Conservation (phyloP, 1,140 invertebrate genomes). For the Hydropsyche tenuis region DNA sequence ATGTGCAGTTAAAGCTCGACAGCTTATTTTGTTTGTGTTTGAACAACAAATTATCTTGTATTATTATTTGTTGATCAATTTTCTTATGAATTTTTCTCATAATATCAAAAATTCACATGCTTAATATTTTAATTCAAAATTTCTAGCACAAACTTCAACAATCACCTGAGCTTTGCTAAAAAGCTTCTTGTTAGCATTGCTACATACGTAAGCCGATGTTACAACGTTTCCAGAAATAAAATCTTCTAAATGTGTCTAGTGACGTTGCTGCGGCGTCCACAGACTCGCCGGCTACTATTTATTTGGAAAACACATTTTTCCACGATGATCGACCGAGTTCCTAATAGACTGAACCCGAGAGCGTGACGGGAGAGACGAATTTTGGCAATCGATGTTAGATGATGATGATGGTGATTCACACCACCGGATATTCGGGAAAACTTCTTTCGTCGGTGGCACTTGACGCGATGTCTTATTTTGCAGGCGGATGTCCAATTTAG, state of each 20-base stretch:
- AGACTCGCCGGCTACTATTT: neutral
- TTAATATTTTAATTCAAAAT: too few relatives aligned
- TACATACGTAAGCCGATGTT: neutral
- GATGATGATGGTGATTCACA: neutral
- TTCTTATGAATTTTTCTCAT: too few relatives aligned
- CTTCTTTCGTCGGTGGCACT: neutral
- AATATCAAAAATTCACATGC: too few relatives aligned
- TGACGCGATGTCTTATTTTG: neutral
- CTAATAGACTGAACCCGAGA: neutral
- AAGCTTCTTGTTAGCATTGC: neutral
- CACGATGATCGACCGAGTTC: neutral
- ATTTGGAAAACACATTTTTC: conserved; percentile 29
- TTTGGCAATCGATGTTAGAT: conserved; percentile 3
- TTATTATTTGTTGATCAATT: too few relatives aligned
- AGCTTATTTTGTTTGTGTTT: neutral
- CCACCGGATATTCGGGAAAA: neutral
- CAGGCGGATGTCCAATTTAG: neutral
- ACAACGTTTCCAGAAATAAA: neutral
- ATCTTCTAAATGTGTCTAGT: conserved; percentile 9
- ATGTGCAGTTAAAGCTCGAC: neutral
- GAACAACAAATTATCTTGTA: neutral
- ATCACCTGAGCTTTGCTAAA: too few relatives aligned
- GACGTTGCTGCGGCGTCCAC: neutral
- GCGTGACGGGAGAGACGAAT: neutral
- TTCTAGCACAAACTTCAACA: too few relatives aligned